Conservation (phyloP, 1,140 invertebrate species). For the Lerema accius region DNA sequence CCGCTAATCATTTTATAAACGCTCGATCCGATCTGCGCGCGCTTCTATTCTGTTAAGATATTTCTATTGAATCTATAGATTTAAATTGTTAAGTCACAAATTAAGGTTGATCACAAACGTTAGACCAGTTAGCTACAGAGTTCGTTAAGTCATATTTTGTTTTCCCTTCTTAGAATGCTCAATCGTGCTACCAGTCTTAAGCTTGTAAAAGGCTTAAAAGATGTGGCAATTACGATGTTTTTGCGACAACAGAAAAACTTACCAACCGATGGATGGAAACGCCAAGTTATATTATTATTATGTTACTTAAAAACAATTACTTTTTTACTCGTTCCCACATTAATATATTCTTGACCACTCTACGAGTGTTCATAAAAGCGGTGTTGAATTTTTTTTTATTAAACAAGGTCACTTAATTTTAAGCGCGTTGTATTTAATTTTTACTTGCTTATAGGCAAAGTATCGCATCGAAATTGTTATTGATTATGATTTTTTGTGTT, state of each 20-base stretch:
- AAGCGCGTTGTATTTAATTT: too few species aligned
- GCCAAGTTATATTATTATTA: not conserved
- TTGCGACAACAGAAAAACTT: slow-evolving; percentile 8
- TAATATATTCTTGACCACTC: not conserved
- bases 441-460: too few species aligned
- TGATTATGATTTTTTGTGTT: too few species aligned
- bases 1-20: slow-evolving; percentile 23
- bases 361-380: not conserved
- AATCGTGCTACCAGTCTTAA: not conserved
- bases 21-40: not conserved
- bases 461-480: too few species aligned
- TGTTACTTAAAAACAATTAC: slow-evolving; percentile 6
- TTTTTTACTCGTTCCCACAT: slow-evolving; percentile 8
- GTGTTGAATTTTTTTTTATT: too few species aligned
- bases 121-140: too few species aligned
- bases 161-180: not conserved
- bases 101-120: not conserved
- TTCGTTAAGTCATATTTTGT: too few species aligned
- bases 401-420: too few species aligned
- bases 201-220: not conserved
- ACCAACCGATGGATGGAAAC: not conserved
- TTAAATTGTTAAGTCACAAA: not conserved
- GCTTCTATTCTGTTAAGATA: slow-evolving; percentile 9
- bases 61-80: not conserved
- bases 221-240: slow-evolving; percentile 7